These are phyloP conservation scores for Phytoseiulus persimilis DNA, from an alignment of 2,888 invertebrate species.

Conservation along the genomic window DNA sequence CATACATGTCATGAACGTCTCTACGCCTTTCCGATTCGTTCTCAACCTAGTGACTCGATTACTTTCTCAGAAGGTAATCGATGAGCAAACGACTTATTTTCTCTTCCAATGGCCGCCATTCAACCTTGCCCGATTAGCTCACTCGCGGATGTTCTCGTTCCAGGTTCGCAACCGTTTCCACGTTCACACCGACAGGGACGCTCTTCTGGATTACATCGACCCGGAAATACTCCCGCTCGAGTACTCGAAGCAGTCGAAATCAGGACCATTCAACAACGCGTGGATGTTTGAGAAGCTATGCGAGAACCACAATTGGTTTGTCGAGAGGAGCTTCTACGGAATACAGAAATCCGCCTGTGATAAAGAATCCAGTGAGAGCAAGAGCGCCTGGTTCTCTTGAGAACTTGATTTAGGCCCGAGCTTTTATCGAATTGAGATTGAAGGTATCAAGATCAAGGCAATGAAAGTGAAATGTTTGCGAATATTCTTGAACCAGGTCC, in stretches of 20 bases:
- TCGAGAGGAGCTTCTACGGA: slow-evolving; percentile 7
- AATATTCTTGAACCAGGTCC: too few relatives aligned
- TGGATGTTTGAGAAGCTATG: slow-evolving; percentile 15
- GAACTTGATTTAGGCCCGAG: neutral
- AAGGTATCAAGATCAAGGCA: too few relatives aligned
- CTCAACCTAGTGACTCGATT: slow-evolving; percentile 12
- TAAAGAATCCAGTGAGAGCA: neutral
- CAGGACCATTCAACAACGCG: neutral
- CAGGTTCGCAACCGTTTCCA: slow-evolving; percentile 8
- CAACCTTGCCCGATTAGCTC: too few relatives aligned
- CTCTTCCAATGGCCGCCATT: too few relatives aligned
- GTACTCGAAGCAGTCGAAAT: neutral
- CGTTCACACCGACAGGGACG: neutral
- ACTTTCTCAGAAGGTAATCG: neutral
- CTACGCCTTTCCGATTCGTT: slow-evolving; percentile 14
- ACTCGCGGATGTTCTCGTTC: neutral
- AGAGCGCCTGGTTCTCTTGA: neutral
- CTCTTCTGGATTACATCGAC: slow-evolving; percentile 8
- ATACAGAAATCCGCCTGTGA: neutral
- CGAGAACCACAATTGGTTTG: neutral
- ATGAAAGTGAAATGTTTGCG: too few relatives aligned
- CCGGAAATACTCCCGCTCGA: neutral
- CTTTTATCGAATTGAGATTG: neutral
- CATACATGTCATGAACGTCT: neutral
- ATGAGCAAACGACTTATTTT: neutral